phyloP scores from a whole-genome alignment of 2,888 invertebrate genomes.

The Habrosyne pyritoides region DNA sequence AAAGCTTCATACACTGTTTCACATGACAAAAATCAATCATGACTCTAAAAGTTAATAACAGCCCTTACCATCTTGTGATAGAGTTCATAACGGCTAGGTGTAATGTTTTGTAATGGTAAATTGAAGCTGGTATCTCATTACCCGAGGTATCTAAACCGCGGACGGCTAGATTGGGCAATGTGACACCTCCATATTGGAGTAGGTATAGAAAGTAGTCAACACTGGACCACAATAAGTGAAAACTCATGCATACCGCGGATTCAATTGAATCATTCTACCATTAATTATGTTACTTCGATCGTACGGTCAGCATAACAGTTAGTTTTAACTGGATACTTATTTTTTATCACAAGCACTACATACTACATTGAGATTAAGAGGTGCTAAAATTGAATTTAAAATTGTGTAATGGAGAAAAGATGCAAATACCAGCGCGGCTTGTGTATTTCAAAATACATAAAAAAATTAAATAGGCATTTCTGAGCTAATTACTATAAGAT shows the following conservation, averaged over 20 bases:
- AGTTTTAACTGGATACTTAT: neutral
- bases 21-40: neutral
- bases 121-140: conserved; percentile 28
- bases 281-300: conserved; percentile 52
- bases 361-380: no score
- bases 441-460: no score
- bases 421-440: no score
- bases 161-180: conserved; percentile 57
- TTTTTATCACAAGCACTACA: no score
- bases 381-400: no score
- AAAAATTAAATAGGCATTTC: no score
- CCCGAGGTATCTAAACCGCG: conserved; percentile 21
- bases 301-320: conserved; percentile 48
- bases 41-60: neutral
- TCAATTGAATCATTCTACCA: conserved; percentile 74
- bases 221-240: conserved; percentile 64
- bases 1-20: conserved; percentile 2
- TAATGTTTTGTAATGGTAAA: neutral
- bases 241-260: conserved; percentile 71
- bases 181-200: conserved; percentile 59
- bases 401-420: no score
- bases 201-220: conserved; percentile 61
- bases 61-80: neutral
- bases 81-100: neutral
- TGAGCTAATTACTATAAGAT: no score